Percentiles rank a stretch among this genome's conserved stretches.
Evolutionary conservation across 2,888 invertebrate genomes (phyloP).

Genomic region (Achlya flavicornis): DNA sequence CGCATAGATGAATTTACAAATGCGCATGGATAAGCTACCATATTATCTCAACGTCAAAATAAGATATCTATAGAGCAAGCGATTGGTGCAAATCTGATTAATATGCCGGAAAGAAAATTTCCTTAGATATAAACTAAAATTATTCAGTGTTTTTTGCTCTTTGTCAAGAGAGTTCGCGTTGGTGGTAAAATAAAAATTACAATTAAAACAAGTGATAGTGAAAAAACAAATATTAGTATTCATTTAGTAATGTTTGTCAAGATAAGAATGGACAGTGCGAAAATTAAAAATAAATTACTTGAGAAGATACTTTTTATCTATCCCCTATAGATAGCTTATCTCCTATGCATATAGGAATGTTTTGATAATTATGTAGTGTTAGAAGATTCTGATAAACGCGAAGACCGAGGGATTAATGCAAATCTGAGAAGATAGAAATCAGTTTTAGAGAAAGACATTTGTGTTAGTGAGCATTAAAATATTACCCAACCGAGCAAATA

Average conservation of each 20-base stretch:
- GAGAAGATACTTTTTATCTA: slow-evolving; percentile 16
- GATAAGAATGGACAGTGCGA: slow-evolving; percentile 8
- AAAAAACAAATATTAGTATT: slow-evolving; percentile 6
- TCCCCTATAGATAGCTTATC: slow-evolving; percentile 19
- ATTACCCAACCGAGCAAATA: not conserved
- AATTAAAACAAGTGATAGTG: slow-evolving; percentile 4
- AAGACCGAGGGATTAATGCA: not conserved
- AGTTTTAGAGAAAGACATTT: not conserved
- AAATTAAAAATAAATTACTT: slow-evolving; percentile 16
- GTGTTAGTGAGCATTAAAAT: not conserved
- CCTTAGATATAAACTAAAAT: slow-evolving; percentile 47
- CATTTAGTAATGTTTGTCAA: slow-evolving; percentile 24
- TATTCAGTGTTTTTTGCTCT: slow-evolving; percentile 33
- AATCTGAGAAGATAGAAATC: no score
- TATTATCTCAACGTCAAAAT: slow-evolving; percentile 37
- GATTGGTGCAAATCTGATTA: slow-evolving; percentile 60
- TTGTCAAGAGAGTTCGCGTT: slow-evolving; percentile 15
- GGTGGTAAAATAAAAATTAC: not conserved
- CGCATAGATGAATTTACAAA: not conserved
- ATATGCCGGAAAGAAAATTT: slow-evolving; percentile 54
- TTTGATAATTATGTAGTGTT: no score
- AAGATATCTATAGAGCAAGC: slow-evolving; percentile 42
- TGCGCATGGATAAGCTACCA: not conserved
- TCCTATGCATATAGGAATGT: not conserved
- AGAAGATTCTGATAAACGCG: not conserved